These are phyloP conservation scores for Lanius ludovicianus DNA, from an alignment of 2,113 vertebrate species.

Conservation along the genomic window DNA sequence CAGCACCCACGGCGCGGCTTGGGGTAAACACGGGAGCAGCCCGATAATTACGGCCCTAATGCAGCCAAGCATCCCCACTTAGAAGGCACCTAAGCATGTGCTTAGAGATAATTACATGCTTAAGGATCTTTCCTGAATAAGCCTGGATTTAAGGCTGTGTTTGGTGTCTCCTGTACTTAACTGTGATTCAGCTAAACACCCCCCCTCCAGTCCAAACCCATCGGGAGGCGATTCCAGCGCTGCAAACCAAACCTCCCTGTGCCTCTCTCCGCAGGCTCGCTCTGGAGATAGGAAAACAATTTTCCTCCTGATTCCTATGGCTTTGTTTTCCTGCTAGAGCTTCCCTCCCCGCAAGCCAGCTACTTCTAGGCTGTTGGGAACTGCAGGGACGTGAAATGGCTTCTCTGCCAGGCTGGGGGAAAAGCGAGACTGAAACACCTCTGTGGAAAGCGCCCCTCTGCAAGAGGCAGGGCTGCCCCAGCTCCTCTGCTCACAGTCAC, in stretches of 20 bases:
- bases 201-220: background rate
- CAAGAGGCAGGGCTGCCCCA: background rate
- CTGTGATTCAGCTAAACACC: background rate
- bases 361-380: background rate
- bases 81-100: background rate
- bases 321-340: background rate
- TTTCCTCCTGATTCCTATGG: background rate
- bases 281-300: background rate
- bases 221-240: background rate
- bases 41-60: background rate
- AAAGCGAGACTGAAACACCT: background rate
- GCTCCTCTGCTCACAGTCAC: background rate
- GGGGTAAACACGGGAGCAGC: background rate
- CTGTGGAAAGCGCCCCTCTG: background rate
- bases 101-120: background rate
- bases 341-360: background rate
- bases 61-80: background rate
- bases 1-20: background rate
- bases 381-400: background rate
- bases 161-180: background rate
- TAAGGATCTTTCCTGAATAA: background rate
- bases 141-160: background rate
- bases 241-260: fast-evolving
- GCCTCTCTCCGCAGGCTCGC: background rate
- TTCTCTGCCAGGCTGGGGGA: background rate